These are phyloP conservation scores for Apostichopus parvimensis DNA, from an alignment of 35 echinoderm and acorn worm species.

Conservation along the genomic window DNA sequence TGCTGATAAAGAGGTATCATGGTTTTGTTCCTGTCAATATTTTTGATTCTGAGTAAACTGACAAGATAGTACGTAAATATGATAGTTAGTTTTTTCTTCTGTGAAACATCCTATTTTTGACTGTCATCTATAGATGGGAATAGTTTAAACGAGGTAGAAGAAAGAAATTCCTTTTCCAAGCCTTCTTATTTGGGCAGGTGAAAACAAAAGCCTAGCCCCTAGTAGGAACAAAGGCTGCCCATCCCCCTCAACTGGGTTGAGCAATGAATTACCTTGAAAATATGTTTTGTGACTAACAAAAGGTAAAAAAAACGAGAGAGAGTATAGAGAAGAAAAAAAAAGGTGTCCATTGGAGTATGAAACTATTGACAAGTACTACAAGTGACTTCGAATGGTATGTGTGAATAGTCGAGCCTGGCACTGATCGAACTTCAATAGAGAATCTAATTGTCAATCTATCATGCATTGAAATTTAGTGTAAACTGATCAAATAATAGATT, in stretches of 20 bases:
- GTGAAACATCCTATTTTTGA: not conserved
- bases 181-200: not conserved
- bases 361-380: slow-evolving; percentile 22
- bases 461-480: not conserved
- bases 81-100: too few species aligned
- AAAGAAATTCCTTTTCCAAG: not conserved
- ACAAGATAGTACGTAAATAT: too few species aligned
- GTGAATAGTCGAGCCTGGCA: not conserved
- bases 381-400: not conserved
- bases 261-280: slow-evolving; percentile 4
- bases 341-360: slow-evolving; percentile 19
- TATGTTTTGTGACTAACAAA: slow-evolving; percentile 27
- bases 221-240: slow-evolving; percentile 24
- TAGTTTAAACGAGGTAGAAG: not conserved
- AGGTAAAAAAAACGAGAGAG: too few species aligned
- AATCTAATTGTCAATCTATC: not conserved
- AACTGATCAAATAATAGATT: slow-evolving; percentile 9
- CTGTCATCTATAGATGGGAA: not conserved
- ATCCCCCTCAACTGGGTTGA: slow-evolving; percentile 44
- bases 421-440: not conserved
- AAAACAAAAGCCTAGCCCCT: slow-evolving; percentile 46
- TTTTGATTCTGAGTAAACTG: too few species aligned
- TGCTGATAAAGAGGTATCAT: too few species aligned
- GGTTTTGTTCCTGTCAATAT: too few species aligned
- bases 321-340: not conserved